Evolutionary conservation across 2,888 invertebrate species (phyloP).

Genomic region (Sialis lutaria): DNA sequence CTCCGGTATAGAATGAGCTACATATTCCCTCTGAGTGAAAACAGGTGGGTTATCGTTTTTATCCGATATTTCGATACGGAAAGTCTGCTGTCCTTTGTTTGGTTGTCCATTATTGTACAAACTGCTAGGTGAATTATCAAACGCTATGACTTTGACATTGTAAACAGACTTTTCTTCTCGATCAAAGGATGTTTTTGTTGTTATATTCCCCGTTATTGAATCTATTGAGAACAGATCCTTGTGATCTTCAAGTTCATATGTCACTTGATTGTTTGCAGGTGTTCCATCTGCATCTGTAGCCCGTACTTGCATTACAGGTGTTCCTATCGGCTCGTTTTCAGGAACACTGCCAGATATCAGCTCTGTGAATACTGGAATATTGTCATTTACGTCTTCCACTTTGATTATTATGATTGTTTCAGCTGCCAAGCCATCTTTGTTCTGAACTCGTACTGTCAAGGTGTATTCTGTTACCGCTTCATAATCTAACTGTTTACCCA

Average conservation of each 20-base stretch:
- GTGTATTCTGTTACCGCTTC: conserved; percentile 73
- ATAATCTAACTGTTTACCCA: conserved; percentile 64
- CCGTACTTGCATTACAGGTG: conserved; percentile 71
- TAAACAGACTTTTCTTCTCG: conserved; percentile 72
- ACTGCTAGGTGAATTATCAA: conserved; percentile 78
- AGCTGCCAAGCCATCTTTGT: conserved; percentile 61
- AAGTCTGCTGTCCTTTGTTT: conserved; percentile 63
- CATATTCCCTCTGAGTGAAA: conserved; percentile 61
- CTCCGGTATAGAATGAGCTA: conserved; percentile 61
- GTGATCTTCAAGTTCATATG: conserved; percentile 53
- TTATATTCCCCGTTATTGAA: conserved; percentile 71
- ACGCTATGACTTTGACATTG: conserved; percentile 78
- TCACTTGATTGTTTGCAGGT: conserved; percentile 62
- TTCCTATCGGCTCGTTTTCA: conserved; percentile 70
- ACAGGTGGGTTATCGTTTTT: conserved; percentile 90
- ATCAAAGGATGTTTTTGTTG: conserved; percentile 66
- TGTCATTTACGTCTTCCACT: conserved; percentile 80
- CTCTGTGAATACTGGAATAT: conserved; percentile 72
- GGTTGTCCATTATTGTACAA: conserved; percentile 43
- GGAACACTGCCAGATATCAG: conserved; percentile 63
- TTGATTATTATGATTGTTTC: conserved; percentile 63
- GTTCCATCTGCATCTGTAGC: conserved; percentile 81
- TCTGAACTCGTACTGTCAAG: conserved; percentile 66
- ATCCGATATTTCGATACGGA: conserved; percentile 83
- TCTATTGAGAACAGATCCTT: conserved; percentile 70